Evolutionary conservation across 2,888 invertebrate genomes (phyloP), one percentile per base, ranked within the genome.

Genomic region (Rapana venosa): DNA sequence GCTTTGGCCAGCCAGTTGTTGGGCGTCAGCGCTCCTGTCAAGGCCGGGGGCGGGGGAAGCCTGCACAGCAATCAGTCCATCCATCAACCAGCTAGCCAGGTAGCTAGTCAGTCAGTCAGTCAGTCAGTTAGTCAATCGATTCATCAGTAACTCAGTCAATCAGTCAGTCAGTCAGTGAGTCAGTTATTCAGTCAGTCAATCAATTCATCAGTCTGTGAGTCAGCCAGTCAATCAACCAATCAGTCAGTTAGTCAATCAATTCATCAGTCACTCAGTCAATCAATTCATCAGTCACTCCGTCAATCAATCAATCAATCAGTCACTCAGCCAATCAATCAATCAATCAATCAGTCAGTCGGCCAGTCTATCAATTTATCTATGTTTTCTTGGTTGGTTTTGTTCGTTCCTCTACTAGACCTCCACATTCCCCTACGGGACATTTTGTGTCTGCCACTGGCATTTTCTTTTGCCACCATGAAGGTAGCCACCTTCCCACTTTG

Each of bases 1-100:
- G 70, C 87, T 70, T 87, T 87, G 87, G 87, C 35, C 70, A 87
- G 87, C 87, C 87, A 87, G 74, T 70, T 87, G 87, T 87, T 87
- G 66, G 87, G 87, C 8, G 87, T 74, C 87, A 87, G n/a, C 11
- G 87, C 70, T 36, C 87, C 87, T 20, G 66, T 66, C 70, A 87
- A 47, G 0, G 36, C 87, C 13, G 87, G 87, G 13, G 87, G 87
- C 13, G 87, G 70, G 15, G 87, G 87, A 6, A 87, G 70, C 13
- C 87, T 87, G 84, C 8, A n/a, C 22, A 22, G 26, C 17, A 79
- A 79, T 32, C 77, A 79, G 32, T 35, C 32, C 32, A 8, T 79
- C 32, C 32, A 79, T 32, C 77, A 79, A 79, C 6, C 32, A 32
- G 32, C 32, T 17, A 79, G 32, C n/a, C 74, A 74, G n/a, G 26